Conservation (phyloP, 1,140 invertebrate genomes). For the Philotrypesis tridentata region DNA sequence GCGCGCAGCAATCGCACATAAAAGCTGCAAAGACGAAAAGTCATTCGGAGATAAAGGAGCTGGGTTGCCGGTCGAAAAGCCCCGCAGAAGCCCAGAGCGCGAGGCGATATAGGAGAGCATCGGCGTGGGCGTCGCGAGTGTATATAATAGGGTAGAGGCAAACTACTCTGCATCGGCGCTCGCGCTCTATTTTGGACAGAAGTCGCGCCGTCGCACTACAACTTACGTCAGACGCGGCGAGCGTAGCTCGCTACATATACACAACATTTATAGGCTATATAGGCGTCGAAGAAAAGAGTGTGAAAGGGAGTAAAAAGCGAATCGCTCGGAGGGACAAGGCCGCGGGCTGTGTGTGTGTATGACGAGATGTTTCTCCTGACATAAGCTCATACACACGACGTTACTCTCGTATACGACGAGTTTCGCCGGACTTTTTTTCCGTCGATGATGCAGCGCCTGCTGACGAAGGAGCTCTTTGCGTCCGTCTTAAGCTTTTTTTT, state of each 20-base stretch:
- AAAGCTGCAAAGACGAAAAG: too few species aligned
- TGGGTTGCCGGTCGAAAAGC: too few species aligned
- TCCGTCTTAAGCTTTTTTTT: not conserved
- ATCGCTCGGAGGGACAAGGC: not conserved
- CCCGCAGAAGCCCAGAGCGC: too few species aligned
- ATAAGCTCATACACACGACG: not conserved
- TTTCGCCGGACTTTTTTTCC: constrained; percentile 3
- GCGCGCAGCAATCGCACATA: too few species aligned
- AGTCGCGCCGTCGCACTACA: not conserved
- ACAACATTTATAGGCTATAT: too few species aligned
- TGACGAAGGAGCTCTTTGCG: not conserved
- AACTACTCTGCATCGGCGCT: not conserved
- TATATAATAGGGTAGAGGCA: not conserved
- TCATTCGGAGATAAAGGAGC: too few species aligned
- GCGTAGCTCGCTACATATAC: too few species aligned
- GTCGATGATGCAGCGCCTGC: constrained; percentile 10
- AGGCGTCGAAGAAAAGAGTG: not conserved
- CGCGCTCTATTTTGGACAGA: constrained; percentile 21
- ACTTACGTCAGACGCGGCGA: constrained; percentile 6
- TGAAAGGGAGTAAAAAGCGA: not conserved
- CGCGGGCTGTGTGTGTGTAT: not conserved
- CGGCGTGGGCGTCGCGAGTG: too few species aligned
- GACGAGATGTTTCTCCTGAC: not conserved
- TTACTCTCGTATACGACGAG: not conserved
- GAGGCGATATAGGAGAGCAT: too few species aligned